A percentile compares a stretch with the other conserved stretches of the same genome.
These are phyloP conservation scores for Ardeotis arabs DNA, from an alignment of 2,113 vertebrate genomes.

Conservation along the genomic window DNA sequence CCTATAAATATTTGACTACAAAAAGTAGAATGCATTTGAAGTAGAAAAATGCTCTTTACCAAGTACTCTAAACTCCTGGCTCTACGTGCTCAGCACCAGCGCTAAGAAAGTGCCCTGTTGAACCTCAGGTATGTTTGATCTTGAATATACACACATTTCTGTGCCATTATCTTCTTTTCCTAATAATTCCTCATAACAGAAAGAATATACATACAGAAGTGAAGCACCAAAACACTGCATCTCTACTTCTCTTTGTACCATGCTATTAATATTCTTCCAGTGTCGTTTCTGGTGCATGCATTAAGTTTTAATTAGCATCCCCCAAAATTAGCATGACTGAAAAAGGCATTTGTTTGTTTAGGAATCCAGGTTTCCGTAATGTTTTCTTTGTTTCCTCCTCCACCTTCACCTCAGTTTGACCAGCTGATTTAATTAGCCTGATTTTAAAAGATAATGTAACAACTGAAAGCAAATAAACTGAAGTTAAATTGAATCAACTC, in stretches of 20 bases:
- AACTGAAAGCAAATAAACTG: conserved; percentile 72
- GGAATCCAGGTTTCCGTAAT: conserved; percentile 26
- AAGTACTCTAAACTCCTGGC: not conserved
- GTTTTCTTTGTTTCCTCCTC: conserved; percentile 26
- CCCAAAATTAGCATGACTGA: conserved; percentile 20
- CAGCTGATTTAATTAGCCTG: conserved; percentile 66
- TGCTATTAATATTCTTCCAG: conserved; percentile 30
- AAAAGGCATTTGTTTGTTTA: conserved; percentile 66
- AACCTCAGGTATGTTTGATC: not conserved
- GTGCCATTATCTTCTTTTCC: not conserved
- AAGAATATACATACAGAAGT: not conserved
- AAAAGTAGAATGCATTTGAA: not conserved
- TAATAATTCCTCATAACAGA: not conserved
- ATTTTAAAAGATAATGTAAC: conserved; percentile 62
- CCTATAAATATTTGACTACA: not conserved
- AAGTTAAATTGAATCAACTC: conserved; percentile 66
- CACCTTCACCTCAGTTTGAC: conserved; percentile 36
- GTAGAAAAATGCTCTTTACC: not conserved
- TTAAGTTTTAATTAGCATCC: conserved; percentile 60
- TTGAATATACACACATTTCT: not conserved
- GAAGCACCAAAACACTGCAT: not conserved
- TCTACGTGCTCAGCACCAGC: not conserved
- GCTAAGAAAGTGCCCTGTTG: not conserved
- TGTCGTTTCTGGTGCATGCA: conserved; percentile 16
- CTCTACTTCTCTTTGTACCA: not conserved